Conservation (phyloP, 2,888 invertebrate genomes). For the Seladonia tumulorum region DNA sequence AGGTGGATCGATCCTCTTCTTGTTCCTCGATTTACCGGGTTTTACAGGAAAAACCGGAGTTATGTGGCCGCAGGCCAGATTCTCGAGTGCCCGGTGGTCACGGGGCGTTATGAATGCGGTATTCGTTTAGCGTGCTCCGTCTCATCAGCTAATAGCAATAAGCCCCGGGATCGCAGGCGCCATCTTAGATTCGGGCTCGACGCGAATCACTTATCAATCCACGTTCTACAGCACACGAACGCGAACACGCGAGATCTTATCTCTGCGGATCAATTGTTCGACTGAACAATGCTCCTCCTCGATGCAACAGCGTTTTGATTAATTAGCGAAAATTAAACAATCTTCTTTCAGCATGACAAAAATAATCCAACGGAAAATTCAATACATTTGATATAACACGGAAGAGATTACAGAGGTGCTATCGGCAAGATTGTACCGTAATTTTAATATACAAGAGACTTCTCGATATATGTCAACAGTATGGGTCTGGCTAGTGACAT, state of each 20-base stretch:
- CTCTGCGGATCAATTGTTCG: not conserved
- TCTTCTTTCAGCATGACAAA: no score
- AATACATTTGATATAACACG: no score
- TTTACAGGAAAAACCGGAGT: constrained; percentile 27
- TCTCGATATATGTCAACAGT: no score
- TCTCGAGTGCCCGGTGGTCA: constrained; percentile 35
- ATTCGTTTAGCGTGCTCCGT: constrained; percentile 49
- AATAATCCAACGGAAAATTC: no score
- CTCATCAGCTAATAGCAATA: constrained; percentile 63
- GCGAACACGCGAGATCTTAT: not conserved
- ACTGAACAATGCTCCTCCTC: not conserved
- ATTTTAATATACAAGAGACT: no score
- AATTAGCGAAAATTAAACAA: no score
- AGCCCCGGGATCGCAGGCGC: constrained; percentile 46
- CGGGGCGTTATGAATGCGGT: constrained; percentile 56
- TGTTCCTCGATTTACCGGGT: constrained; percentile 31
- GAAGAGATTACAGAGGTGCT: no score
- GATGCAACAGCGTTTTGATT: not conserved
- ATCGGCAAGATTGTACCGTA: no score
- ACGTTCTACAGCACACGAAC: not conserved
- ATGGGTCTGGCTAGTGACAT: no score
- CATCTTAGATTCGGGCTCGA: constrained; percentile 16
- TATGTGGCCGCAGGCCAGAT: constrained; percentile 64
- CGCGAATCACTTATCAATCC: constrained; percentile 15
- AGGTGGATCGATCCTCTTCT: constrained; percentile 39